These are phyloP conservation scores for Epinephelus lanceolatus DNA, from an alignment of 2,113 vertebrate genomes.

Conservation along the genomic window DNA sequence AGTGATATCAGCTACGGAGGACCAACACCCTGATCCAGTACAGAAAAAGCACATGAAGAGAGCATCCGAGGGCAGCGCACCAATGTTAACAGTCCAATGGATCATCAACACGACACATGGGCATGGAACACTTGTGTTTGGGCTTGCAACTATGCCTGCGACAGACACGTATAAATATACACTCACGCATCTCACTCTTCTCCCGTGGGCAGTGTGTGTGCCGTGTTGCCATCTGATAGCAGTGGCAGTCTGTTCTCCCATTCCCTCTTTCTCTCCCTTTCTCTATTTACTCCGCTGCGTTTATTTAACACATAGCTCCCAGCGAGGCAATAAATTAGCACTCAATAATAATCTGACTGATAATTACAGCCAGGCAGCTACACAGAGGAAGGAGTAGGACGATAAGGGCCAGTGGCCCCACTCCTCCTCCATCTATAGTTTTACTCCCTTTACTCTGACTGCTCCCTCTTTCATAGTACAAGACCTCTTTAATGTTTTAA, in stretches of 20 bases:
- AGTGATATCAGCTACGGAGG: constrained; percentile 33
- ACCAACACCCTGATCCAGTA: constrained; percentile 53
- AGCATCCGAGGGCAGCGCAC: constrained; percentile 45
- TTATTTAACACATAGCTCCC: constrained; percentile 84
- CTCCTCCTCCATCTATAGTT: constrained; percentile 17
- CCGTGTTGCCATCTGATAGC: constrained; percentile 76
- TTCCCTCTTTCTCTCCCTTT: constrained; percentile 31
- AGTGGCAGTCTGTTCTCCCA: constrained; percentile 61
- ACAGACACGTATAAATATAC: constrained; percentile 61
- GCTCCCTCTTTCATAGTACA: background rate
- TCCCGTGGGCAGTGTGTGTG: constrained; percentile 64
- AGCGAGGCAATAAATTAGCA: constrained; percentile 83
- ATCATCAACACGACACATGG: constrained; percentile 53
- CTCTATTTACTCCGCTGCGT: constrained; percentile 80
- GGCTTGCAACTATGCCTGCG: constrained; percentile 26
- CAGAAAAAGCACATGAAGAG: constrained; percentile 54
- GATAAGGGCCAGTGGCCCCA: constrained; percentile 42
- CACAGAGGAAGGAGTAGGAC: constrained; percentile 43
- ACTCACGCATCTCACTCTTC: constrained; percentile 40
- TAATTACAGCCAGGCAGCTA: constrained; percentile 73
- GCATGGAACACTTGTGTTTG: constrained; percentile 41
- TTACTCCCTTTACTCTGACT: constrained; percentile 2
- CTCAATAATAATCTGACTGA: constrained; percentile 81
- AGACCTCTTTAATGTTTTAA: background rate
- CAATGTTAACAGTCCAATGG: constrained; percentile 54